Conservation (phyloP, 1,140 invertebrate species). For the Hyles euphorbiae region DNA sequence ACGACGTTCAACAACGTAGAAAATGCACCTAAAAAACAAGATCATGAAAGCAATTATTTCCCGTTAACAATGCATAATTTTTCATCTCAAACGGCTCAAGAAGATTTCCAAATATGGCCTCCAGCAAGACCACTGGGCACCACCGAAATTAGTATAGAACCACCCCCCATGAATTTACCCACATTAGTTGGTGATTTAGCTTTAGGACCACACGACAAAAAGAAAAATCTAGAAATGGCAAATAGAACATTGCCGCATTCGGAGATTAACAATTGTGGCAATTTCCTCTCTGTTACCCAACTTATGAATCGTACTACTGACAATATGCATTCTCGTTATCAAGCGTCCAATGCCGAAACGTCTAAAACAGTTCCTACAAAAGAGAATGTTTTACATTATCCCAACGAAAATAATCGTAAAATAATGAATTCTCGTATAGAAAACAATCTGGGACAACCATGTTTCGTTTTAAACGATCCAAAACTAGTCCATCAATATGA, state of each 20-base stretch:
- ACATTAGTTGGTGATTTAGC: slow-evolving; percentile 66
- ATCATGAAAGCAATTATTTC: slow-evolving; percentile 57
- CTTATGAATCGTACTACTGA: slow-evolving; percentile 67
- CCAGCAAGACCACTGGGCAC: slow-evolving; percentile 54
- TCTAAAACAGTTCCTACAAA: slow-evolving; percentile 40
- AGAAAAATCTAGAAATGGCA: slow-evolving; percentile 45
- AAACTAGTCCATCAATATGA: slow-evolving; percentile 50
- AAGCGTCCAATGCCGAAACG: slow-evolving; percentile 40
- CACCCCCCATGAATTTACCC: slow-evolving; percentile 64
- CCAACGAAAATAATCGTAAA: slow-evolving; percentile 49
- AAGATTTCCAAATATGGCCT: slow-evolving; percentile 65
- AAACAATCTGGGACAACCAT: slow-evolving; percentile 44
- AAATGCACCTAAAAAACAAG: slow-evolving; percentile 45
- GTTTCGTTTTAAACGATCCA: slow-evolving; percentile 55
- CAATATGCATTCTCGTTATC: slow-evolving; percentile 47
- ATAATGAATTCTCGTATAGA: slow-evolving; percentile 39
- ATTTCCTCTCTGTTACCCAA: slow-evolving; percentile 66
- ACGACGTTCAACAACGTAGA: slow-evolving; percentile 41
- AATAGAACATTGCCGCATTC: slow-evolving; percentile 39
- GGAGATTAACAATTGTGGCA: slow-evolving; percentile 60
- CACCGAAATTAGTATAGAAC: slow-evolving; percentile 68
- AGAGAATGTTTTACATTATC: slow-evolving; percentile 40
- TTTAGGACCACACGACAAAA: slow-evolving; percentile 66
- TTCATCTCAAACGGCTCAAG: slow-evolving; percentile 48
- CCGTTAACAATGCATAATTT: slow-evolving; percentile 65